Conservation (phyloP, 2,797 vertebrate species). For the Enteromius thamalakanensis region DNA sequence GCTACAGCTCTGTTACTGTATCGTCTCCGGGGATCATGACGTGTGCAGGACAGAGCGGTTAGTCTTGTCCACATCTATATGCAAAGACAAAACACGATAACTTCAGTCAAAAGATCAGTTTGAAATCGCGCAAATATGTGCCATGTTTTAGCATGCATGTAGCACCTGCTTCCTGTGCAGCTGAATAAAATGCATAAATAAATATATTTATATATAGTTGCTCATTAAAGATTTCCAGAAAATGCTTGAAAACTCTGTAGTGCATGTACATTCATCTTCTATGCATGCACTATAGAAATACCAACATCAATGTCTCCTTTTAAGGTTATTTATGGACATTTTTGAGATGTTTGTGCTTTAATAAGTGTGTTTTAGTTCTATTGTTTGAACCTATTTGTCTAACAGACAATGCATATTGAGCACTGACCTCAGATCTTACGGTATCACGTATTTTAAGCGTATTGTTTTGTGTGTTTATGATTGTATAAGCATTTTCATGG, state of each 20-base stretch:
- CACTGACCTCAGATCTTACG: neutral
- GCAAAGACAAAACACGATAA: slow-evolving; percentile 35
- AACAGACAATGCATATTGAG: neutral
- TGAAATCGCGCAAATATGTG: neutral
- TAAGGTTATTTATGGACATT: neutral
- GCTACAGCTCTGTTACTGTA: slow-evolving; percentile 35
- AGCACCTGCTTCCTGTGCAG: neutral
- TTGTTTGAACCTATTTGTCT: neutral
- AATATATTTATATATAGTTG: neutral
- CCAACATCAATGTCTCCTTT: neutral
- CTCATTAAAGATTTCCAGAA: neutral
- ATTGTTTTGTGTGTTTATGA: slow-evolving; percentile 30
- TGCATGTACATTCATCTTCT: neutral
- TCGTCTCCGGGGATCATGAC: slow-evolving; percentile 19
- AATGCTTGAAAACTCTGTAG: neutral
- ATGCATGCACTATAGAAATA: neutral
- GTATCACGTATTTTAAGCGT: neutral
- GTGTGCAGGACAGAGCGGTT: slow-evolving; percentile 10
- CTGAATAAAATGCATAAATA: neutral
- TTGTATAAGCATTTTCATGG: slow-evolving; percentile 24
- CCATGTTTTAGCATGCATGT: neutral
- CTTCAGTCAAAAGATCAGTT: slow-evolving; percentile 8
- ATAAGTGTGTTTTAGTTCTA: neutral
- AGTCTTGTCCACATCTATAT: slow-evolving; percentile 30
- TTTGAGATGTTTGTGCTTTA: neutral